A percentile compares a stretch with the other conserved stretches of the same genome.
Evolutionary conservation across 2,113 vertebrate genomes (phyloP).

Genomic region (Rostratula benghalensis): DNA sequence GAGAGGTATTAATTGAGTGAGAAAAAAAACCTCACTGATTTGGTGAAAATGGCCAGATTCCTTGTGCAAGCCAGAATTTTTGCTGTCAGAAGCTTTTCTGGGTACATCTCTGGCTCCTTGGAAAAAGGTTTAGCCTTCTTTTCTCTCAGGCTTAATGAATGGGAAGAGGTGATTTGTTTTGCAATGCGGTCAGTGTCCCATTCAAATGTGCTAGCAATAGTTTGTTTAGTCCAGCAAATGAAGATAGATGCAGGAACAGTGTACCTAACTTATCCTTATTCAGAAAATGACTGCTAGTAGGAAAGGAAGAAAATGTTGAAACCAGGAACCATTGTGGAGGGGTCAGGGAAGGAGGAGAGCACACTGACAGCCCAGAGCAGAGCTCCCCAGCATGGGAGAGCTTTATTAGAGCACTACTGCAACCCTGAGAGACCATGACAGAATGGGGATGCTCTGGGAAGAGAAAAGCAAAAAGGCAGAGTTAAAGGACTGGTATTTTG

Average conservation of each 20-base stretch:
- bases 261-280: background rate
- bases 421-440: background rate
- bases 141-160: background rate
- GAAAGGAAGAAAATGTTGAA: background rate
- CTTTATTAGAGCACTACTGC: background rate
- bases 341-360: background rate
- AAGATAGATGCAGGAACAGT: background rate
- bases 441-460: background rate
- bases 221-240: background rate
- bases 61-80: background rate
- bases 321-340: background rate
- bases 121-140: background rate
- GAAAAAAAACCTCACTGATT: background rate
- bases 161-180: background rate
- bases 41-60: background rate
- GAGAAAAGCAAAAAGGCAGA: background rate
- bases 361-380: background rate
- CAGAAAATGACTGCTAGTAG: background rate
- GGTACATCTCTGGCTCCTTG: background rate
- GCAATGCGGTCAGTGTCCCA: background rate
- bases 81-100: background rate
- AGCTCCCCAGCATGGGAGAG: accelerated
- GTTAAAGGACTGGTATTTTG: background rate
- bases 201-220: background rate
- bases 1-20: background rate